Evolutionary conservation across 2,888 invertebrate species (phyloP).

Genomic region (Meiosimyza decipiens): DNA sequence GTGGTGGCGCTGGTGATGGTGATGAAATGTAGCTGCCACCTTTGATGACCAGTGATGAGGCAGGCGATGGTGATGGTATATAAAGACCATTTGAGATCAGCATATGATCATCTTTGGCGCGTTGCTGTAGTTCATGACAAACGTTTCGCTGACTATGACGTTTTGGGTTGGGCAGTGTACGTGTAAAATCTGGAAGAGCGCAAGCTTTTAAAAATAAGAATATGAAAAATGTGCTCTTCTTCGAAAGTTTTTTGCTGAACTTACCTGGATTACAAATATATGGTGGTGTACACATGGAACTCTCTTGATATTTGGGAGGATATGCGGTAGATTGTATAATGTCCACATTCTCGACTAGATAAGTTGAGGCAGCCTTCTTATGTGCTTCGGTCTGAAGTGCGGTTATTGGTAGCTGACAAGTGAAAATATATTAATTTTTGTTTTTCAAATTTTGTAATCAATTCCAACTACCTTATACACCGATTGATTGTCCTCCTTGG

Average conservation of each 20-base stretch:
- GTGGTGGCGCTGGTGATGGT: constrained; percentile 63
- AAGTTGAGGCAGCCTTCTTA: constrained; percentile 64
- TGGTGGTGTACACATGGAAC: constrained; percentile 62
- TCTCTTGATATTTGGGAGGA: constrained; percentile 63
- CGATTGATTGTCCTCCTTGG: constrained; percentile 63
- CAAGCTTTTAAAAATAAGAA: not conserved
- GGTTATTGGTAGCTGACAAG: constrained; percentile 59
- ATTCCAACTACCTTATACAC: constrained; percentile 58
- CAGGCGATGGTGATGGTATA: constrained; percentile 63
- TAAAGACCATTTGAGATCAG: constrained; percentile 62
- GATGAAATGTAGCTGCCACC: constrained; percentile 65
- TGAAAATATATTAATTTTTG: constrained; percentile 15
- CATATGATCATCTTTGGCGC: constrained; percentile 64
- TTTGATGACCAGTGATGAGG: constrained; percentile 63
- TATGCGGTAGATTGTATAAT: constrained; percentile 64
- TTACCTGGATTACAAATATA: constrained; percentile 57
- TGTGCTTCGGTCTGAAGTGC: constrained; percentile 63
- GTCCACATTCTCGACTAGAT: constrained; percentile 62
- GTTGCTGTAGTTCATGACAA: constrained; percentile 53
- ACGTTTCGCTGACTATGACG: constrained; percentile 60
- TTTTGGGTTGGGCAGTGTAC: constrained; percentile 63
- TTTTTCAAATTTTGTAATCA: not conserved
- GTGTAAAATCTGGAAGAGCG: constrained; percentile 57
- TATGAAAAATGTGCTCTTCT: not conserved
- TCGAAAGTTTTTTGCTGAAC: not conserved